These are phyloP conservation scores for Ametastegia equiseti DNA, from an alignment of 2,888 invertebrate genomes.

Conservation along the genomic window DNA sequence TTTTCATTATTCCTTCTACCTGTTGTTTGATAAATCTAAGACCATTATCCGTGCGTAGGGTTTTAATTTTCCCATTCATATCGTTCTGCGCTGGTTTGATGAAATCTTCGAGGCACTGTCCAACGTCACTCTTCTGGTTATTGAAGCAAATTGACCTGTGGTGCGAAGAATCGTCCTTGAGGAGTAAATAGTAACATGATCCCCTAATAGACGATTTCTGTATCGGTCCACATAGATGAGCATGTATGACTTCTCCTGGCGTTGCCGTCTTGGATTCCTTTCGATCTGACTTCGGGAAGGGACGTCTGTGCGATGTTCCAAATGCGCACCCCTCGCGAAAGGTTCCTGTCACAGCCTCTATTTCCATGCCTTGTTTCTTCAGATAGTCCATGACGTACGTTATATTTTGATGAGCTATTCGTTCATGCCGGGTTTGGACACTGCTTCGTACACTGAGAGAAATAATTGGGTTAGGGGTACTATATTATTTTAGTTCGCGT, in stretches of 20 bases:
- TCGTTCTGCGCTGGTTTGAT: conserved; percentile 8
- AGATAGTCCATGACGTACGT: conserved; percentile 53
- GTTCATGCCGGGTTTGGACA: conserved; percentile 57
- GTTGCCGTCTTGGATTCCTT: background rate
- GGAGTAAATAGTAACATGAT: conserved; percentile 5
- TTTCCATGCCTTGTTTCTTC: conserved; percentile 51
- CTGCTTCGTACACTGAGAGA: background rate
- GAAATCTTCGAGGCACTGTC: background rate
- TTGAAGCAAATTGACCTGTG: conserved; percentile 50
- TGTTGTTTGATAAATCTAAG: conserved; percentile 14
- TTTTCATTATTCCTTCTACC: background rate
- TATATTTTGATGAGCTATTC: conserved; percentile 57
- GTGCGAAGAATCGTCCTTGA: conserved; percentile 15
- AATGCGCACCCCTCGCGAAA: conserved; percentile 51
- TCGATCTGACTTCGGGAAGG: background rate
- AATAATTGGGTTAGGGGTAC: no score
- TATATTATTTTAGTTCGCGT: no score
- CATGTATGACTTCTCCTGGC: conserved; percentile 28
- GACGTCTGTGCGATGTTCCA: conserved; percentile 20
- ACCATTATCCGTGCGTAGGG: conserved; percentile 35
- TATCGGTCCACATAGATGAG: conserved; percentile 34
- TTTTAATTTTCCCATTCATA: background rate
- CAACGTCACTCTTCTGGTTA: conserved; percentile 40
- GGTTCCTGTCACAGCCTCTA: conserved; percentile 41
- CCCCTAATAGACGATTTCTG: background rate